Evolutionary conservation across 2,113 vertebrate genomes (phyloP).

Genomic region (Carassius auratus): DNA sequence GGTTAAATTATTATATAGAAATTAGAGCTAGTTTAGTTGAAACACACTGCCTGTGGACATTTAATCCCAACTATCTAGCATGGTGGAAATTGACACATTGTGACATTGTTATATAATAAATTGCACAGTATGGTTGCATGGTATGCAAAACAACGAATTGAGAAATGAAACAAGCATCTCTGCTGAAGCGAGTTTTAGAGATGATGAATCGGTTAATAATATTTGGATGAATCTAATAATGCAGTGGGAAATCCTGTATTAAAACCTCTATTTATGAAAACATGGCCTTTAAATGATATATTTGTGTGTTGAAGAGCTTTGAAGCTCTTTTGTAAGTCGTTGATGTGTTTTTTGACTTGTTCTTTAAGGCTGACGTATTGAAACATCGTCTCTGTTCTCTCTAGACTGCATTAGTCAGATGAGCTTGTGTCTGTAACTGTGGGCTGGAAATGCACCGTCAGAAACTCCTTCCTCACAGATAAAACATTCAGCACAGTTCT

Average conservation of each 20-base stretch:
- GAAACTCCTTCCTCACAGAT: neutral
- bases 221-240: slow-evolving; percentile 50
- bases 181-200: slow-evolving; percentile 52
- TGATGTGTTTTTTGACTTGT: neutral
- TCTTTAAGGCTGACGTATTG: neutral
- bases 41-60: neutral
- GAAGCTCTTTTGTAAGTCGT: neutral
- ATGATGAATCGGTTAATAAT: slow-evolving; percentile 55
- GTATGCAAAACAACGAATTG: neutral
- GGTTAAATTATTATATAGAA: no score
- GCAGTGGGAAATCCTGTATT: slow-evolving; percentile 2
- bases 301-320: neutral
- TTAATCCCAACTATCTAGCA: neutral
- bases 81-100: neutral
- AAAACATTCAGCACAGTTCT: neutral
- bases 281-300: neutral
- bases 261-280: neutral
- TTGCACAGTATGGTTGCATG: neutral
- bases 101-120: neutral
- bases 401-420: neutral
- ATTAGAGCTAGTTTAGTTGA: neutral
- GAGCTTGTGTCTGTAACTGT: neutral
- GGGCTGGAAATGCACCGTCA: neutral
- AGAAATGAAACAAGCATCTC: neutral
- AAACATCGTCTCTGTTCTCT: neutral